Evolutionary conservation across 2,888 invertebrate species (phyloP).

Genomic region (Lamproptera curius): DNA sequence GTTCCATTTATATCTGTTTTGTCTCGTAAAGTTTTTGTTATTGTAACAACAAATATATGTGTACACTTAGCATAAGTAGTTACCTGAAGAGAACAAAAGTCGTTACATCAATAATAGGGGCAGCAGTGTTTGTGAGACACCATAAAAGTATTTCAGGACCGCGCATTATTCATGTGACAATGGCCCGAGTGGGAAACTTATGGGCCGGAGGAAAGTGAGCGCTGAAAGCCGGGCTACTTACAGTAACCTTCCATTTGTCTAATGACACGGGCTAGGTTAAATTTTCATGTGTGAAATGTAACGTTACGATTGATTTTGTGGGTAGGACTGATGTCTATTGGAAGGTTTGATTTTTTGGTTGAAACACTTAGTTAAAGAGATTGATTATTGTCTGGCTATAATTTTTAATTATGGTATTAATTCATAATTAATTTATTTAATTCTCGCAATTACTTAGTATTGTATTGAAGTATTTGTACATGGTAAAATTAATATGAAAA

Average conservation of each 20-base stretch:
- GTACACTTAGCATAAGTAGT: conserved; percentile 67
- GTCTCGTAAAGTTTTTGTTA: conserved; percentile 17
- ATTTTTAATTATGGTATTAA: too few species aligned
- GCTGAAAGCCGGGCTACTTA: neutral
- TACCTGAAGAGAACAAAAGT: conserved; percentile 67
- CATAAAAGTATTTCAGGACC: conserved; percentile 44
- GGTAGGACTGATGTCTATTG: too few species aligned
- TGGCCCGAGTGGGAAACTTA: conserved; percentile 17
- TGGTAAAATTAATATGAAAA: too few species aligned
- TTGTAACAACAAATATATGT: conserved; percentile 26
- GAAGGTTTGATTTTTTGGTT: too few species aligned
- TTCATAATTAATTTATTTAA: too few species aligned
- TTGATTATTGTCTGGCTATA: too few species aligned
- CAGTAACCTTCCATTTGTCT: conserved; percentile 3
- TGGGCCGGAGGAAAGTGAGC: conserved; percentile 1
- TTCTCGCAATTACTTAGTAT: too few species aligned
- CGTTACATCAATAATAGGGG: conserved; percentile 75
- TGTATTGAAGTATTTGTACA: too few species aligned
- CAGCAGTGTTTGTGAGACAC: conserved; percentile 57
- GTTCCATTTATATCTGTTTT: conserved; percentile 12
- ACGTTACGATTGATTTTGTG: too few species aligned
- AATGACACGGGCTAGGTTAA: conserved; percentile 1
- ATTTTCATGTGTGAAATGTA: neutral
- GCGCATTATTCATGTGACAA: conserved; percentile 38
- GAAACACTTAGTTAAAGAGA: too few species aligned